These are phyloP conservation scores for Sander vitreus DNA, from an alignment of 2,113 vertebrate genomes.

Conservation along the genomic window DNA sequence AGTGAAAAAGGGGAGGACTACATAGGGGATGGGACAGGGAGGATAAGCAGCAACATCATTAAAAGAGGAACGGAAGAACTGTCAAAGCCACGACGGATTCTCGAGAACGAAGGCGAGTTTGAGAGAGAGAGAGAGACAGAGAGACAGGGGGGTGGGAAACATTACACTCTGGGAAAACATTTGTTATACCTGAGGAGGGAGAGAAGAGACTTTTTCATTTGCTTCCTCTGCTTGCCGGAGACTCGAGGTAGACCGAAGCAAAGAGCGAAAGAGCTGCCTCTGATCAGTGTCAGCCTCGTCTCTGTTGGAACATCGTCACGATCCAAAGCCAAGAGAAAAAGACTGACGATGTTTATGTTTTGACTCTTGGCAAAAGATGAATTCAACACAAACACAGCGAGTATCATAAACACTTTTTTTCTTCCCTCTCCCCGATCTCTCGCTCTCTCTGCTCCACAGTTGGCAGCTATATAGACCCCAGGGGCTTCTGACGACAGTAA, in stretches of 20 bases:
- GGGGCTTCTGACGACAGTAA: slow-evolving; percentile 44
- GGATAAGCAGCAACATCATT: slow-evolving; percentile 51
- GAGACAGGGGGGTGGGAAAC: neutral
- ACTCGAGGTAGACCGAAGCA: slow-evolving; percentile 29
- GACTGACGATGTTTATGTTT: slow-evolving; percentile 78
- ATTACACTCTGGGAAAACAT: slow-evolving; percentile 7
- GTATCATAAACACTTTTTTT: slow-evolving; percentile 70
- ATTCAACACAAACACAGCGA: slow-evolving; percentile 77
- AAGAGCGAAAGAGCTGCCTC: slow-evolving; percentile 57
- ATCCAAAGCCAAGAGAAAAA: slow-evolving; percentile 62
- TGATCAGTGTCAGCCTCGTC: slow-evolving; percentile 56
- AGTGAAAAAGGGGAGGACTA: slow-evolving; percentile 14
- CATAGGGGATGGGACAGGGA: slow-evolving; percentile 11
- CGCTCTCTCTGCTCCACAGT: slow-evolving; percentile 42
- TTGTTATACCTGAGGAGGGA: slow-evolving; percentile 6
- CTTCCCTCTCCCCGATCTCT: slow-evolving; percentile 26
- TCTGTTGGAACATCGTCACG: slow-evolving; percentile 62
- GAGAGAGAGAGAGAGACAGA: slow-evolving; percentile 7
- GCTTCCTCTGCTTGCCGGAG: slow-evolving; percentile 28
- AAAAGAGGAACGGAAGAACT: slow-evolving; percentile 72
- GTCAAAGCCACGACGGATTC: slow-evolving; percentile 55
- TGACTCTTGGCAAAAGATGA: slow-evolving; percentile 78
- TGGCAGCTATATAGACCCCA: slow-evolving; percentile 67
- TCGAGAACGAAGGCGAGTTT: slow-evolving; percentile 30
- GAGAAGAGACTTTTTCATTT: slow-evolving; percentile 28